phyloP scores from a whole-genome alignment of 2,888 invertebrate species.

The Oscheius myriophilus region DNA sequence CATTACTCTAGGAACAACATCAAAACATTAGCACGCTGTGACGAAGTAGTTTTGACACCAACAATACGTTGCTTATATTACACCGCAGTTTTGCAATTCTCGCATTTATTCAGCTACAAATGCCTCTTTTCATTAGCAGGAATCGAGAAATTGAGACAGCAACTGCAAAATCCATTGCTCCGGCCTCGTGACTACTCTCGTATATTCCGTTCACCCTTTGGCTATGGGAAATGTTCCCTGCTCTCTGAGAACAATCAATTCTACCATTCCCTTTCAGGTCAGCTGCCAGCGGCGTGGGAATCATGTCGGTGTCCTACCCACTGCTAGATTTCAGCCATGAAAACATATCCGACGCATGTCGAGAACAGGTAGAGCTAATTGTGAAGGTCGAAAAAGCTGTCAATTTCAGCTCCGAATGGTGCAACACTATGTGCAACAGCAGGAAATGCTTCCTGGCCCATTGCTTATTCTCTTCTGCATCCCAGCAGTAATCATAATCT shows the following conservation, averaged over 20 bases:
- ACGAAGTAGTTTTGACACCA: no score
- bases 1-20: no score
- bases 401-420: constrained; percentile 25
- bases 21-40: no score
- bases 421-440: constrained; percentile 25
- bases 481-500: constrained; percentile 67
- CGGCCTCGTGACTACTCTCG: no score
- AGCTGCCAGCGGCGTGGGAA: constrained; percentile 10
- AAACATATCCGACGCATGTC: constrained; percentile 32
- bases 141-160: no score
- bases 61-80: no score
- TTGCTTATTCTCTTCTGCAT: constrained; percentile 54
- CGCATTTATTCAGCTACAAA: no score
- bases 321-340: constrained; percentile 13
- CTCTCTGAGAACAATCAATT: neutral
- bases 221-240: neutral
- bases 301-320: constrained; percentile 19
- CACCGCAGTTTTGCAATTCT: no score
- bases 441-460: constrained; percentile 35
- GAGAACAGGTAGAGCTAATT: constrained; percentile 12
- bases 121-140: no score
- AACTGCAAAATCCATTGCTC: no score
- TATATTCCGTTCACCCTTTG: no score
- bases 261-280: neutral
- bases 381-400: neutral